Percentiles rank a stretch among this genome's conserved stretches.
Conservation (phyloP, 2,888 invertebrate genomes). For the Drosophila austrosaltans region DNA sequence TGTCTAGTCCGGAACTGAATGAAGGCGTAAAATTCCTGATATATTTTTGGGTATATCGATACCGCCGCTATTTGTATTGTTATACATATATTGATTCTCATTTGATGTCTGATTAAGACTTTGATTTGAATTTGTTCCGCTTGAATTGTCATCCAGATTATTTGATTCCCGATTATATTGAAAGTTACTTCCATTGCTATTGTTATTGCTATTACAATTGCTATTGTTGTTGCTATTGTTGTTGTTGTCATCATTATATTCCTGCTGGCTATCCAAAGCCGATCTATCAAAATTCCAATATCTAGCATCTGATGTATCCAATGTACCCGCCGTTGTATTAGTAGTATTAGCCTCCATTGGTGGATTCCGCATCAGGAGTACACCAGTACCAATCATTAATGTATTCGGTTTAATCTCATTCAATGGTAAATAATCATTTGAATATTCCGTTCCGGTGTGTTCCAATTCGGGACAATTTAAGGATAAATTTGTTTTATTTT, state of each 20-base stretch:
- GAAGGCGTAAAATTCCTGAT: slow-evolving; percentile 4
- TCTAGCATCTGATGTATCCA: neutral
- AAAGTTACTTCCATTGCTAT: neutral
- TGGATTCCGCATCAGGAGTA: neutral
- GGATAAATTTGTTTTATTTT: neutral
- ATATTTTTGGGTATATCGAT: neutral
- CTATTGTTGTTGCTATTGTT: neutral
- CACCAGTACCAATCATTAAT: neutral
- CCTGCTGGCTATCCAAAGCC: neutral
- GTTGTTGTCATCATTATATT: neutral
- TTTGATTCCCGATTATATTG: neutral
- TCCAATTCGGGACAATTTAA: neutral
- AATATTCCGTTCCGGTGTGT: neutral
- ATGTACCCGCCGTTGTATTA: neutral
- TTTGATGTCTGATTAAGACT: neutral
- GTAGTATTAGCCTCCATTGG: too few relatives aligned
- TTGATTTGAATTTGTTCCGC: neutral
- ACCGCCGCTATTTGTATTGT: neutral
- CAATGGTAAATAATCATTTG: neutral
- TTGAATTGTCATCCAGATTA: neutral
- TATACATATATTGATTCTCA: neutral
- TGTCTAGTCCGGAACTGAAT: neutral
- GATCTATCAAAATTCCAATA: neutral
- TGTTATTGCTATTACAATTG: neutral
- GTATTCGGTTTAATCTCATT: neutral